Evolutionary conservation across 2,888 invertebrate genomes (phyloP).

Genomic region (Caenorhabditis macrosperma): DNA sequence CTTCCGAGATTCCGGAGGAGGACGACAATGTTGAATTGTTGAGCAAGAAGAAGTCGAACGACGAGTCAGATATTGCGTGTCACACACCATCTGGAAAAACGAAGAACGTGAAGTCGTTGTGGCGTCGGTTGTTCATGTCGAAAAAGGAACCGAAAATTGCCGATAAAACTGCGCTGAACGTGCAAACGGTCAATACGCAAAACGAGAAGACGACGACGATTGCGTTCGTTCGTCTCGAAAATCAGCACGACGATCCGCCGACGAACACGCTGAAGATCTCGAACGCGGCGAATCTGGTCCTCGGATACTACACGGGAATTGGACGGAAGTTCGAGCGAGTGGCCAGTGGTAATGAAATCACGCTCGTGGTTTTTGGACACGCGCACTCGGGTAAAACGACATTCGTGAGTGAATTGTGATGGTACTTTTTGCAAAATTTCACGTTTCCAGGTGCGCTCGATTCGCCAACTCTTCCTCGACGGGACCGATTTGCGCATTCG

Average conservation of each 20-base stretch:
- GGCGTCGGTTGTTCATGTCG: conserved; percentile 36
- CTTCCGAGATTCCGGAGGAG: neutral
- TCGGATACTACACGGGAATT: conserved; percentile 50
- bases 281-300: neutral
- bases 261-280: neutral
- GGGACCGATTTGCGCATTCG: conserved; percentile 17
- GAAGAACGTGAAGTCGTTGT: conserved; percentile 31
- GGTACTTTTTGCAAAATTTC: neutral
- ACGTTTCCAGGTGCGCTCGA: conserved; percentile 34
- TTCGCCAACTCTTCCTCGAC: conserved; percentile 34
- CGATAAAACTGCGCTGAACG: neutral
- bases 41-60: neutral
- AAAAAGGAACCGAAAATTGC: conserved; percentile 5
- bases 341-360: conserved; percentile 31
- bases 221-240: neutral
- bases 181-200: no score
- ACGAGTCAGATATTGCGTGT: neutral
- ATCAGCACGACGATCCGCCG: conserved; percentile 31
- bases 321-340: conserved; percentile 50
- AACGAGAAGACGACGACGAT: no score
- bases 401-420: conserved; percentile 27
- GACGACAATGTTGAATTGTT: conserved; percentile 3
- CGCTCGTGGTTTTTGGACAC: conserved; percentile 52
- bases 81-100: neutral
- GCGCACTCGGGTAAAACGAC: conserved; percentile 37